phyloP scores from a whole-genome alignment of 2,888 invertebrate species.

The Pegoplata infirma region DNA sequence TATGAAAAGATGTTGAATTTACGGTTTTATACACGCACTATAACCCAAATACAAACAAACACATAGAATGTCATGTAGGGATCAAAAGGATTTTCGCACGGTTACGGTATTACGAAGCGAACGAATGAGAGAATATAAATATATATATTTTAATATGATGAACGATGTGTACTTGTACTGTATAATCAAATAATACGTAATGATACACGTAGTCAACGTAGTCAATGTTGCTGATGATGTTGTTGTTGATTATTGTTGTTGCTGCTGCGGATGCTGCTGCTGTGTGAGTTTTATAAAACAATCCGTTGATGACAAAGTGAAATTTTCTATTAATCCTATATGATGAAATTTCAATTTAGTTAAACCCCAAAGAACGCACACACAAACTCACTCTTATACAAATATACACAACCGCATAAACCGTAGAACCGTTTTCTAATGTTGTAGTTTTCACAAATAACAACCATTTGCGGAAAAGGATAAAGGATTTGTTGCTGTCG shows the following conservation, averaged over 20 bases:
- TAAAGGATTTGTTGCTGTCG: conserved; percentile 13
- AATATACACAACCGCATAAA: neutral
- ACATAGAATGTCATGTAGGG: conserved; percentile 50
- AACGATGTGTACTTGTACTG: conserved; percentile 2
- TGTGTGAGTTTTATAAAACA: neutral
- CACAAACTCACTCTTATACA: neutral
- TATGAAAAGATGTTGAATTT: conserved; percentile 18
- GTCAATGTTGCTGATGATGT: conserved; percentile 15
- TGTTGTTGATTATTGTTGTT: conserved; percentile 18
- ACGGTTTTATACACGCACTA: conserved; percentile 26
- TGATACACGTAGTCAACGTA: conserved; percentile 32
- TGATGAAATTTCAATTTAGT: conserved; percentile 58
- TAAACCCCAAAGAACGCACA: conserved; percentile 20
- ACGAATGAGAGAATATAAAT: neutral
- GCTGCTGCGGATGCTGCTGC: conserved; percentile 21
- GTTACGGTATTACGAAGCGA: conserved; percentile 15
- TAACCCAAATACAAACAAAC: neutral
- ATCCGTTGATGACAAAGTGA: conserved; percentile 41
- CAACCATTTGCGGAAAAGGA: conserved; percentile 1
- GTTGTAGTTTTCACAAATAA: conserved; percentile 16
- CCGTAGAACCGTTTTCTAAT: conserved; percentile 13
- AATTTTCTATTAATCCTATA: conserved; percentile 54
- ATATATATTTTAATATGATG: conserved; percentile 8
- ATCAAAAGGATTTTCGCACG: conserved; percentile 60
- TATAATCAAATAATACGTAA: conserved; percentile 45